Percentiles rank a stretch among this genome's conserved stretches.
These are phyloP conservation scores for Scaptomyza flava DNA, from an alignment of 2,888 invertebrate species.

Conservation along the genomic window DNA sequence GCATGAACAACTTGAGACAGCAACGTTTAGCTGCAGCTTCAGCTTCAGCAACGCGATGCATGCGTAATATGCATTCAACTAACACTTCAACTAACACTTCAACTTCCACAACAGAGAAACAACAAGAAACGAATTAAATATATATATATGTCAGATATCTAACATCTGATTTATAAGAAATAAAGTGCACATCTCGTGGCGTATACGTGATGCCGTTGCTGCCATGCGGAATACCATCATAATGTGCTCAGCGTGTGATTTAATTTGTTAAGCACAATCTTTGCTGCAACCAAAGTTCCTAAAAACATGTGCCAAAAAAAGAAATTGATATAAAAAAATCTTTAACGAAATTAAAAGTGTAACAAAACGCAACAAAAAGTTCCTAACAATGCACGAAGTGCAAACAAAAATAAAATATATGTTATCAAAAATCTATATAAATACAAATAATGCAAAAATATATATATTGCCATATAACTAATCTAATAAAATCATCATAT, in stretches of 20 bases:
- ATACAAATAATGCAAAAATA: background rate
- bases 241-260: slow-evolving; percentile 6
- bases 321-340: background rate
- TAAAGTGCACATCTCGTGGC: slow-evolving; percentile 19
- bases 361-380: slow-evolving; percentile 51
- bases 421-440: background rate
- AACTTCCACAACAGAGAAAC: slow-evolving; percentile 7
- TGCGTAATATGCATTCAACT: slow-evolving; percentile 41
- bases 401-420: slow-evolving; percentile 19
- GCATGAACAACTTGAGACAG: slow-evolving; percentile 17
- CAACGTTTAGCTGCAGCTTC: slow-evolving; percentile 15
- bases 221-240: slow-evolving; percentile 5
- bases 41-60: slow-evolving; percentile 31
- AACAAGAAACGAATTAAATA: slow-evolving; percentile 4
- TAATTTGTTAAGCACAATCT: slow-evolving; percentile 1
- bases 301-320: slow-evolving; percentile 48
- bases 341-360: slow-evolving; percentile 6
- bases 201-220: slow-evolving; percentile 43
- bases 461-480: background rate
- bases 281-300: slow-evolving; percentile 64
- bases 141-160: slow-evolving; percentile 3
- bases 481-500: background rate
- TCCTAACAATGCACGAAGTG: slow-evolving; percentile 57
- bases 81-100: slow-evolving; percentile 18
- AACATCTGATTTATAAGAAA: background rate